These are phyloP conservation scores for Noturus placidus DNA, from an alignment of 2,113 vertebrate genomes.

Conservation along the genomic window DNA sequence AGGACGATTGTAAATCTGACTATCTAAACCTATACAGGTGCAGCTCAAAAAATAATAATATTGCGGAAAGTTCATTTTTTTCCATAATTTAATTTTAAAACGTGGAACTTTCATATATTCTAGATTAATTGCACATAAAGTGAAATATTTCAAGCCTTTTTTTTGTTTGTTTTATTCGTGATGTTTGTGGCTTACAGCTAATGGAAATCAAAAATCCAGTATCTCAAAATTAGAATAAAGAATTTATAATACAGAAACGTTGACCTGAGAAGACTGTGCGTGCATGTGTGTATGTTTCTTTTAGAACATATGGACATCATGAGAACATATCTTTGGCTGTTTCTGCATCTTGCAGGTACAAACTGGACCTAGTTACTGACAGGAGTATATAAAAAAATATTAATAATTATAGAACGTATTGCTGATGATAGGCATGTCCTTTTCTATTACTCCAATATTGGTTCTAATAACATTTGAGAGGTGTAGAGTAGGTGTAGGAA, in stretches of 20 bases:
- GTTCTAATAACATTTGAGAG: neutral
- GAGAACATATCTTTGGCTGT: conserved; percentile 55
- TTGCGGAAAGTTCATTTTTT: too few relatives aligned
- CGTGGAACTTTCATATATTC: too few relatives aligned
- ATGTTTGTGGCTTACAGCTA: too few relatives aligned
- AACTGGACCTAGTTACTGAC: neutral
- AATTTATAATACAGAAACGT: too few relatives aligned
- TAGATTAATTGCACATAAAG: too few relatives aligned
- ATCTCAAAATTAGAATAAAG: too few relatives aligned
- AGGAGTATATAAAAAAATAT: neutral
- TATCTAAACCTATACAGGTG: neutral
- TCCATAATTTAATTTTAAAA: too few relatives aligned
- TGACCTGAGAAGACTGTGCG: too few relatives aligned
- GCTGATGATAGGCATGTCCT: neutral
- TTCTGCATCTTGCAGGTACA: conserved; percentile 61
- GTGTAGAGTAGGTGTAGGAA: neutral
- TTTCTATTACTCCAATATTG: neutral
- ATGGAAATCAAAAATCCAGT: too few relatives aligned
- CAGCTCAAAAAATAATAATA: too few relatives aligned
- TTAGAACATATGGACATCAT: conserved; percentile 49
- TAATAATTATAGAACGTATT: neutral
- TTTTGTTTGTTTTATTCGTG: too few relatives aligned
- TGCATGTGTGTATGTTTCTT: neutral
- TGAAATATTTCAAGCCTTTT: too few relatives aligned
- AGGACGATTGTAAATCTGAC: neutral